Evolutionary conservation across 2,113 vertebrate genomes (phyloP).

Genomic region (Boleophthalmus pectinirostris): DNA sequence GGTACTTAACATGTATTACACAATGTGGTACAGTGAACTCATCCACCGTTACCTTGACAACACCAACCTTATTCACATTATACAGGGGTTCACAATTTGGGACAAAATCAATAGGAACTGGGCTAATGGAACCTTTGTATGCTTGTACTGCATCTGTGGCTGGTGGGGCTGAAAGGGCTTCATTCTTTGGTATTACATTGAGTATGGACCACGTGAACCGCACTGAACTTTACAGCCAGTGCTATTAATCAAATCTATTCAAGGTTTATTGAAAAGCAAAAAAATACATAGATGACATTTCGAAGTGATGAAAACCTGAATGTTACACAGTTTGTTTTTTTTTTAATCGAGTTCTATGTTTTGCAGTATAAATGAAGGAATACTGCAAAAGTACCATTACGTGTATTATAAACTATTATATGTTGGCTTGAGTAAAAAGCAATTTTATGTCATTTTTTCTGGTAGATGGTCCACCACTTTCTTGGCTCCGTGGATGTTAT

Average conservation of each 20-base stretch:
- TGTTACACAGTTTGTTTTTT: background rate
- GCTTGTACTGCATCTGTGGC: background rate
- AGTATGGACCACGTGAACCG: background rate
- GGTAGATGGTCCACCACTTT: no score
- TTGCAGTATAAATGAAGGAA: background rate
- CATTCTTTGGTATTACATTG: background rate
- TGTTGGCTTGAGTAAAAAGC: background rate
- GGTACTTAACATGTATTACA: background rate
- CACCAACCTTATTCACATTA: background rate
- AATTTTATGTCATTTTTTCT: no score
- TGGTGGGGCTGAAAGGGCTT: background rate
- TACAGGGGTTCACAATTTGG: background rate
- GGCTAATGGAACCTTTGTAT: slow-evolving; percentile 8
- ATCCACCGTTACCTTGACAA: background rate
- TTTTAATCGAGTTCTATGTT: background rate
- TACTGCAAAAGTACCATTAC: background rate
- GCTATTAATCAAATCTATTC: background rate
- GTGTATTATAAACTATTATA: no score
- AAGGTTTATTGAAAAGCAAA: background rate
- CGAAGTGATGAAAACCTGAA: background rate
- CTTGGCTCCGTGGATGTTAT: no score
- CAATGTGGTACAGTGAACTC: background rate
- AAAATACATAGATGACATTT: slow-evolving; percentile 2
- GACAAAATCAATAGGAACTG: slow-evolving; percentile 3
- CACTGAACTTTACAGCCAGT: background rate